A percentile compares a stretch with the other conserved stretches of the same genome.
These are phyloP conservation scores for Clarias batrachus DNA, from an alignment of 2,113 vertebrate genomes.

Conservation along the genomic window DNA sequence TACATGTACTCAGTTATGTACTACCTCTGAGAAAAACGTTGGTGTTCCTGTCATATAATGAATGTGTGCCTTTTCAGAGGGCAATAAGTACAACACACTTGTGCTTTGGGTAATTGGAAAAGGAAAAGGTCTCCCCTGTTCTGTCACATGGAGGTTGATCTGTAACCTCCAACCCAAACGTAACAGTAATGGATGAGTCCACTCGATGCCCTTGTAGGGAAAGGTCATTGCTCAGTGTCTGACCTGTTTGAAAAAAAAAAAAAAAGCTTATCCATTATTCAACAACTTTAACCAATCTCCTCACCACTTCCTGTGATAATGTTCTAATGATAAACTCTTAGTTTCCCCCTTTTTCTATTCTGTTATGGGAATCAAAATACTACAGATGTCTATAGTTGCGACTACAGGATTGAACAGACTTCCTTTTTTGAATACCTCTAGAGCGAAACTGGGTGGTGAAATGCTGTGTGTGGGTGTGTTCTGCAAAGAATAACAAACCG, in stretches of 20 bases:
- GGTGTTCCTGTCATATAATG: not conserved
- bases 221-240: slow-evolving; percentile 56
- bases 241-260: slow-evolving; percentile 32
- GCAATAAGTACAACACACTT: slow-evolving; percentile 20
- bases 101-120: slow-evolving; percentile 45
- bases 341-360: not conserved
- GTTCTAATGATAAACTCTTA: not conserved
- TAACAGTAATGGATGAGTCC: slow-evolving; percentile 60
- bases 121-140: slow-evolving; percentile 15
- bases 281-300: slow-evolving; percentile 36
- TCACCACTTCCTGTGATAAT: slow-evolving; percentile 45
- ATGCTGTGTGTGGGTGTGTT: slow-evolving; percentile 27
- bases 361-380: slow-evolving; percentile 8
- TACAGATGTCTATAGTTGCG: slow-evolving; percentile 22
- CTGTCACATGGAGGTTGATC: not conserved
- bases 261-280: slow-evolving; percentile 33
- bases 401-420: slow-evolving; percentile 39
- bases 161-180: slow-evolving; percentile 29
- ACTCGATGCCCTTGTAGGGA: slow-evolving; percentile 51
- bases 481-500: slow-evolving; percentile 16
- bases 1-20: too few species aligned
- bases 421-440: slow-evolving; percentile 27
- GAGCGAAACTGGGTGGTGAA: slow-evolving; percentile 38
- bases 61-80: not conserved
- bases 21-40: not conserved